Percentiles rank a stretch among this genome's conserved stretches.
phyloP scores from a whole-genome alignment of 2,797 vertebrate species.

The Sciurus carolinensis region DNA sequence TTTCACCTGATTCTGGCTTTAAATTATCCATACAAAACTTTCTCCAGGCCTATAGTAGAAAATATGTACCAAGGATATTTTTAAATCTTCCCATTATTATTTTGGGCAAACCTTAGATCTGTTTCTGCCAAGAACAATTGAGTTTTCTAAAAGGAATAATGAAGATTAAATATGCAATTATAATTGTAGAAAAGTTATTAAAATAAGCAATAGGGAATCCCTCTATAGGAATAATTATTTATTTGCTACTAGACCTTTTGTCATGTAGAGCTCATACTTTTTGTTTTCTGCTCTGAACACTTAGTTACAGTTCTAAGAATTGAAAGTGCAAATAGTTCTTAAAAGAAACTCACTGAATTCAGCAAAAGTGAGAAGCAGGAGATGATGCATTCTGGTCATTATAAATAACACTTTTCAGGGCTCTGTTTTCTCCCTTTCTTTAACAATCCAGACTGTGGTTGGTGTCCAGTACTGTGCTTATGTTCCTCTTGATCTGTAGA shows the following conservation, averaged over 20 bases:
- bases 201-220: neutral
- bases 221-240: conserved; percentile 8
- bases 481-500: neutral
- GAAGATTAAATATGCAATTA: conserved; percentile 21
- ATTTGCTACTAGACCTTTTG: neutral
- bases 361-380: neutral
- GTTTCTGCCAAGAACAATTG: conserved; percentile 69
- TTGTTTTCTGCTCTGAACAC: conserved; percentile 44
- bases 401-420: conserved; percentile 73
- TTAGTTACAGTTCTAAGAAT: neutral
- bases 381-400: conserved; percentile 18
- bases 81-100: neutral
- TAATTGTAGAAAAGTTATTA: neutral
- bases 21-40: neutral
- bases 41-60: neutral
- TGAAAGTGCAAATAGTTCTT: conserved; percentile 29
- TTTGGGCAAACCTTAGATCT: conserved; percentile 73
- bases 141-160: conserved; percentile 61
- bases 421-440: conserved; percentile 71
- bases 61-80: neutral
- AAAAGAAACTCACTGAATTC: conserved; percentile 7
- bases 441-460: conserved; percentile 59
- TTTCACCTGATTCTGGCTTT: neutral
- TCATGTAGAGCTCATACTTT: neutral
- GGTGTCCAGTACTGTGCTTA: neutral